Evolutionary conservation across 2,113 vertebrate genomes (phyloP).

Genomic region (Scortum barcoo): DNA sequence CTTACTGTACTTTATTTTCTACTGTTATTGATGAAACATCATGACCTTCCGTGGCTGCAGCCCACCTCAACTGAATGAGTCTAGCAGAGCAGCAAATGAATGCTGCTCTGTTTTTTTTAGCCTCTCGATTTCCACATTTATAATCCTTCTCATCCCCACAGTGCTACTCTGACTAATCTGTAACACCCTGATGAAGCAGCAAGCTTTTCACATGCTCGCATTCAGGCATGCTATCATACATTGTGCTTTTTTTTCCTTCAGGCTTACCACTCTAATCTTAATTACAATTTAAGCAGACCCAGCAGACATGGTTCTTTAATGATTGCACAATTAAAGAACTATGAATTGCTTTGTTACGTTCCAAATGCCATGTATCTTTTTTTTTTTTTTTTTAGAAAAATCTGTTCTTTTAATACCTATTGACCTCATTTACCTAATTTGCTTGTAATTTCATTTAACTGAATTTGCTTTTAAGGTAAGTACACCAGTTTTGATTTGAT

Average conservation of each 20-base stretch:
- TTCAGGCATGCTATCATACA: constrained; percentile 36
- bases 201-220: constrained; percentile 47
- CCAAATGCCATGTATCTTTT: background rate
- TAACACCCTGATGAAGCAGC: constrained; percentile 46
- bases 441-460: background rate
- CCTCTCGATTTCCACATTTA: constrained; percentile 53
- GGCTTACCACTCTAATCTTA: constrained; percentile 49
- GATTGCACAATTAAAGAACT: constrained; percentile 22
- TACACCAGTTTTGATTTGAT: background rate
- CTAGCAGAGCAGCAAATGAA: constrained; percentile 51
- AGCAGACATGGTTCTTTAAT: constrained; percentile 25
- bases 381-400: background rate
- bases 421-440: background rate
- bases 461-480: background rate
- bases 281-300: constrained; percentile 30
- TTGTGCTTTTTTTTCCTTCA: background rate
- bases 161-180: constrained; percentile 56
- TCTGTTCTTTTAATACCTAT: background rate
- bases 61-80: constrained; percentile 45
- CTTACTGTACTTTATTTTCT: constrained; percentile 63
- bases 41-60: constrained; percentile 59
- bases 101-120: constrained; percentile 53
- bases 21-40: constrained; percentile 68
- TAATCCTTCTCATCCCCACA: constrained; percentile 54
- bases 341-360: constrained; percentile 3